These are phyloP conservation scores for Glaucomys volans DNA, from an alignment of 2,113 vertebrate species.

Conservation along the genomic window DNA sequence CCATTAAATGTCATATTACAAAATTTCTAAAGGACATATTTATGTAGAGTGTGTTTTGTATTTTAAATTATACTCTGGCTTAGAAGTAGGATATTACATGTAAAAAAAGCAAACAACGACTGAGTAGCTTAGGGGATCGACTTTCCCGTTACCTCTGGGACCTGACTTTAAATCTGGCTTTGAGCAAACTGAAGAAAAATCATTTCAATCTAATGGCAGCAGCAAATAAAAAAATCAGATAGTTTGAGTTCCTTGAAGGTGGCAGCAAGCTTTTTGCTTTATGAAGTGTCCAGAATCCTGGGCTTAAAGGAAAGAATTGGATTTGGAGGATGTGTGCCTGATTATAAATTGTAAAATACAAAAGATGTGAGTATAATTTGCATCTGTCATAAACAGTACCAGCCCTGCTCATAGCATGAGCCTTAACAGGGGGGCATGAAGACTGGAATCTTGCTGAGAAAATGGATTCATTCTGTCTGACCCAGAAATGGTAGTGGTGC, in stretches of 20 bases:
- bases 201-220: constrained; percentile 90
- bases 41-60: constrained; percentile 81
- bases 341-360: constrained; percentile 68
- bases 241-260: constrained; percentile 84
- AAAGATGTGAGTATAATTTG: constrained; percentile 80
- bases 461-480: constrained; percentile 61
- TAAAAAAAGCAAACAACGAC: constrained; percentile 90
- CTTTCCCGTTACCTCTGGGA: constrained; percentile 89
- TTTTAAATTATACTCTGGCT: constrained; percentile 86
- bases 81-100: constrained; percentile 89
- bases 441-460: constrained; percentile 68
- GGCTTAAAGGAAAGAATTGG: constrained; percentile 63
- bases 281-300: constrained; percentile 73
- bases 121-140: constrained; percentile 91
- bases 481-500: background rate
- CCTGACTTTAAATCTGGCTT: constrained; percentile 91
- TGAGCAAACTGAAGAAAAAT: constrained; percentile 91
- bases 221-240: constrained; percentile 84
- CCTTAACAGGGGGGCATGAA: constrained; percentile 68
- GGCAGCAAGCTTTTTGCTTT: constrained; percentile 80
- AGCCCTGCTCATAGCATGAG: constrained; percentile 66
- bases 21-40: constrained; percentile 83
- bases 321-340: constrained; percentile 74
- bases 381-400: constrained; percentile 81
- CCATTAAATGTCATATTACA: constrained; percentile 83